Percentiles rank a stretch among this genome's conserved stretches.
Conservation (phyloP, 2,113 vertebrate genomes). For the Tor tambroides region DNA sequence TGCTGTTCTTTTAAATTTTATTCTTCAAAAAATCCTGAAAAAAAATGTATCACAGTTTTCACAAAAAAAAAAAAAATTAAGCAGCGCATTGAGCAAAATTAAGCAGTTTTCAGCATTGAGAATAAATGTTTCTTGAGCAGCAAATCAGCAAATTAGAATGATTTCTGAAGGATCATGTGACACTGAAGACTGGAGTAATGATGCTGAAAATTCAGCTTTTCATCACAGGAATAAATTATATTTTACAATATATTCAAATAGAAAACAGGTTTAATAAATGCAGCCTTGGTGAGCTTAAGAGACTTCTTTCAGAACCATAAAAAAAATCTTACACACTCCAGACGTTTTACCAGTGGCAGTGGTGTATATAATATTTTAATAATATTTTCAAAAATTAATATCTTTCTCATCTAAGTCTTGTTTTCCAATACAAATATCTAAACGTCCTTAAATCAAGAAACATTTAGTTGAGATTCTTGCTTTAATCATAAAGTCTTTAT, state of each 20-base stretch:
- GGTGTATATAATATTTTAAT: background rate
- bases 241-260: background rate
- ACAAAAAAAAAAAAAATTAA: too few species aligned
- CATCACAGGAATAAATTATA: background rate
- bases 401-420: too few species aligned
- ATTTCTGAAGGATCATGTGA: constrained; percentile 7
- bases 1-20: too few species aligned
- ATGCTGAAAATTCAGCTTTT: background rate
- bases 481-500: too few species aligned
- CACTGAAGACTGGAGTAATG: background rate
- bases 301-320: background rate
- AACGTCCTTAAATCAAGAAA: too few species aligned
- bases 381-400: too few species aligned
- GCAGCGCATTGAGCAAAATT: too few species aligned
- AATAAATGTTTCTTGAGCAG: background rate
- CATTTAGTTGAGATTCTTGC: too few species aligned
- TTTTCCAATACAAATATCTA: too few species aligned
- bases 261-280: background rate
- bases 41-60: too few species aligned
- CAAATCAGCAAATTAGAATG: background rate
- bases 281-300: background rate
- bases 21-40: too few species aligned
- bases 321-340: too few species aligned
- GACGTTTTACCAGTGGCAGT: background rate
- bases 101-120: background rate